phyloP scores from a whole-genome alignment of 1,140 invertebrate species.

The Adelges cooleyi region DNA sequence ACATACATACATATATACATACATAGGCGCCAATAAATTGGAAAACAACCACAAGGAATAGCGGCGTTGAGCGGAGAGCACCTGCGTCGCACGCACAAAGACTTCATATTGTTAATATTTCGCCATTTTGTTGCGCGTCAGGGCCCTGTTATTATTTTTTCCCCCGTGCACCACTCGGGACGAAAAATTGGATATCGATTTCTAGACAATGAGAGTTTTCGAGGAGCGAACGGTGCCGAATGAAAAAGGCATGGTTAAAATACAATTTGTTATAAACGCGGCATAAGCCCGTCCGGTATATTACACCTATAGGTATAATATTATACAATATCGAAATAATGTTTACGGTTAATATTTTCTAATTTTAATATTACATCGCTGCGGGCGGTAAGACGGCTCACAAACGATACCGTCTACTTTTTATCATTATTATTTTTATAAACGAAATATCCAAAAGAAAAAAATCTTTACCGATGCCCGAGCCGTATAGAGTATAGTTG shows the following conservation, averaged over 20 bases:
- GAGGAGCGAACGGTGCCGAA: constrained; percentile 19
- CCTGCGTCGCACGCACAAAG: constrained; percentile 15
- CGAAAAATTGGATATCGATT: constrained; percentile 18
- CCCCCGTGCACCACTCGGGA: constrained; percentile 4
- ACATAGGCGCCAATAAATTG: constrained; percentile 1
- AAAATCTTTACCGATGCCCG: not conserved
- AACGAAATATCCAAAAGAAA: not conserved
- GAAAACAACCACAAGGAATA: constrained; percentile 5
- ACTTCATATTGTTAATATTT: constrained; percentile 26
- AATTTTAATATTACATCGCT: constrained; percentile 21
- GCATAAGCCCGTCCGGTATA: too few species aligned
- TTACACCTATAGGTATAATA: not conserved
- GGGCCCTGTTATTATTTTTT: constrained; percentile 11
- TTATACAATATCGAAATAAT: constrained; percentile 1
- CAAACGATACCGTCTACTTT: constrained; percentile 20
- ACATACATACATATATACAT: too few species aligned
- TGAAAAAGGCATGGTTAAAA: constrained; percentile 9
- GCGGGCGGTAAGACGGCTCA: constrained; percentile 16
- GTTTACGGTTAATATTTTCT: constrained; percentile 28
- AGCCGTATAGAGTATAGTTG: too few species aligned
- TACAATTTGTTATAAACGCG: constrained; percentile 13
- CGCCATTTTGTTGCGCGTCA: constrained; percentile 20
- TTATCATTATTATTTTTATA: too few species aligned
- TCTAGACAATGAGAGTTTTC: not conserved
- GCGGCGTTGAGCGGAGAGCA: not conserved